Evolutionary conservation across 2,113 vertebrate genomes (phyloP).

Genomic region (Isurus oxyrinchus): DNA sequence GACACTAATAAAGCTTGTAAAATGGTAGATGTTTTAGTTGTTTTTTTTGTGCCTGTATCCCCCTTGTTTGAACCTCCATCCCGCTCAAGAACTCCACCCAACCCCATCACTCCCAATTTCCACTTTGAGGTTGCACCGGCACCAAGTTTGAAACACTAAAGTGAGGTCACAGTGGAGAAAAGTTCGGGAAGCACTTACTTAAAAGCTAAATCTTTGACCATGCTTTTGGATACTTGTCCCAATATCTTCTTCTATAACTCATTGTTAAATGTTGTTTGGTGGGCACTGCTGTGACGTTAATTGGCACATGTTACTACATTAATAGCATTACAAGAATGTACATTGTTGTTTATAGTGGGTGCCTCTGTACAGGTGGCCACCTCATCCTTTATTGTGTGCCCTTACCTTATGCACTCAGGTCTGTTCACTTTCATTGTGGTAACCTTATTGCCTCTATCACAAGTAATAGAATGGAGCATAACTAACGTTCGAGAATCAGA

Average conservation of each 20-base stretch:
- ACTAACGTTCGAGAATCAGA: background rate
- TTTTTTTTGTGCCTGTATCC: too few species aligned
- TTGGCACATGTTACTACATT: background rate
- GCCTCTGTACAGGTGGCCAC: background rate
- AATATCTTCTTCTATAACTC: background rate
- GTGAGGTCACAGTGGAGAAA: too few species aligned
- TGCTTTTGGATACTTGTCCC: background rate
- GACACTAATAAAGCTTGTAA: too few species aligned
- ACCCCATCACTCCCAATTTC: too few species aligned
- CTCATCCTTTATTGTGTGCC: background rate
- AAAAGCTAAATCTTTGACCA: background rate
- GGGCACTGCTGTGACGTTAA: background rate
- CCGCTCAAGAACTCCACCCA: too few species aligned
- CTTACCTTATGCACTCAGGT: background rate
- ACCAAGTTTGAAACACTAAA: too few species aligned
- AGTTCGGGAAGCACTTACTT: background rate
- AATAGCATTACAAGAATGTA: background rate
- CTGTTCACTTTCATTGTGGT: background rate
- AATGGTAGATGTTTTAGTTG: too few species aligned
- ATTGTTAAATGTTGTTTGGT: background rate
- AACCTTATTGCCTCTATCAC: background rate
- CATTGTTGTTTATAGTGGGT: background rate
- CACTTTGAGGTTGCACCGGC: too few species aligned
- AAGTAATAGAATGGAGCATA: background rate
- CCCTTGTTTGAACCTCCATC: too few species aligned